A percentile compares a stretch with the other conserved stretches of the same genome.
Evolutionary conservation across 2,113 vertebrate species (phyloP).

Genomic region (Cynocephalus volans): DNA sequence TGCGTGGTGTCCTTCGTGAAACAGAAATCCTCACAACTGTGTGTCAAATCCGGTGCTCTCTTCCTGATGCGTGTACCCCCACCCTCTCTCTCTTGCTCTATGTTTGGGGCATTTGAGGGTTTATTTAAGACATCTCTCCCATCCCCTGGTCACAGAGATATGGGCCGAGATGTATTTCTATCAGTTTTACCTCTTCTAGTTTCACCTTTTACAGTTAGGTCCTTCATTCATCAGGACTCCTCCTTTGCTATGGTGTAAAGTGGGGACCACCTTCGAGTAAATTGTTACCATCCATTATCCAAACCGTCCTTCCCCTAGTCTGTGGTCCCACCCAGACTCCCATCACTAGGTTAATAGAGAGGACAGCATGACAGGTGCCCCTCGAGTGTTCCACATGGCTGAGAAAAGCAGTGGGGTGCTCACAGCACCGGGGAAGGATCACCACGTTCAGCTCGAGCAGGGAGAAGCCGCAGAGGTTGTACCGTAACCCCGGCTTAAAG

Average conservation of each 20-base stretch:
- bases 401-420: neutral
- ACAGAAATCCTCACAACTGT: neutral
- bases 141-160: neutral
- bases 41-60: neutral
- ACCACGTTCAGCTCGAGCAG: no score
- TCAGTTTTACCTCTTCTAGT: neutral
- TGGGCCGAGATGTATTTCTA: neutral
- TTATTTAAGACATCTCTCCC: neutral
- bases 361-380: neutral
- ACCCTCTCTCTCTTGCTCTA: no score
- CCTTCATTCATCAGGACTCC: neutral
- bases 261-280: neutral
- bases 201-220: neutral
- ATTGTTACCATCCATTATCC: no score
- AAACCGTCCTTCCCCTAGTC: neutral
- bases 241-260: neutral
- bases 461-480: no score
- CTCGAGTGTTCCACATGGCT: neutral
- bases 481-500: accelerated
- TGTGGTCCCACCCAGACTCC: no score
- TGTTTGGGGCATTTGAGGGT: neutral
- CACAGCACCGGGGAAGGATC: neutral
- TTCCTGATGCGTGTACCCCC: neutral
- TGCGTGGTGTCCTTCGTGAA: neutral
- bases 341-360: neutral